Conservation (phyloP, 2,113 vertebrate species). For the Nansenia antarctica region DNA sequence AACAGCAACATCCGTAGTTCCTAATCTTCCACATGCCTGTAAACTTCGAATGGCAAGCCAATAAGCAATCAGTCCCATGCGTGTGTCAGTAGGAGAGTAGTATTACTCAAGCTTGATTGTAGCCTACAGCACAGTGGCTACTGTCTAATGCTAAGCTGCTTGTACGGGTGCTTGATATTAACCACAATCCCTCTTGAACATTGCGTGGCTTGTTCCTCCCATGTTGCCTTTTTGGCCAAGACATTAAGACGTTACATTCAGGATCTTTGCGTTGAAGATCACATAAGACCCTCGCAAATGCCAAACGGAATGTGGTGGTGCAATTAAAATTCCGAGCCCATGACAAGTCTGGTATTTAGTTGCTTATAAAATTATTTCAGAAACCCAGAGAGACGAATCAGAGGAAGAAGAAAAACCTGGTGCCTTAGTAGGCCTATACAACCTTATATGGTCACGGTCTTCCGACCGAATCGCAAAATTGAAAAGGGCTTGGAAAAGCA, state of each 20-base stretch:
- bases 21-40: constrained; percentile 4
- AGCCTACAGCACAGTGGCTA: constrained; percentile 3
- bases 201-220: constrained; percentile 36
- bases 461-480: neutral
- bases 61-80: neutral
- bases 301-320: constrained; percentile 57
- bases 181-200: constrained; percentile 41
- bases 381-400: constrained; percentile 31
- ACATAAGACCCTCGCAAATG: constrained; percentile 55
- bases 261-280: constrained; percentile 46
- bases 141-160: constrained; percentile 27
- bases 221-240: constrained; percentile 28
- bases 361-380: constrained; percentile 47
- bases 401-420: constrained; percentile 28
- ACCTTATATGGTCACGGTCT: constrained; percentile 4
- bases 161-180: constrained; percentile 36
- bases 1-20: neutral
- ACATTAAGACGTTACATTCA: constrained; percentile 40
- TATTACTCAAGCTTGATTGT: neutral
- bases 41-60: constrained; percentile 1
- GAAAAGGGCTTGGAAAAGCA: too few relatives aligned
- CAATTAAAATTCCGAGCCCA: constrained; percentile 70
- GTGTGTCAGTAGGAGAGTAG: neutral
- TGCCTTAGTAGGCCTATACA: neutral
- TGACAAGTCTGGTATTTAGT: constrained; percentile 61